Evolutionary conservation across 2,888 invertebrate species (phyloP), one percentile per base, ranked within the genome.

Genomic region (Agrilus mali): DNA sequence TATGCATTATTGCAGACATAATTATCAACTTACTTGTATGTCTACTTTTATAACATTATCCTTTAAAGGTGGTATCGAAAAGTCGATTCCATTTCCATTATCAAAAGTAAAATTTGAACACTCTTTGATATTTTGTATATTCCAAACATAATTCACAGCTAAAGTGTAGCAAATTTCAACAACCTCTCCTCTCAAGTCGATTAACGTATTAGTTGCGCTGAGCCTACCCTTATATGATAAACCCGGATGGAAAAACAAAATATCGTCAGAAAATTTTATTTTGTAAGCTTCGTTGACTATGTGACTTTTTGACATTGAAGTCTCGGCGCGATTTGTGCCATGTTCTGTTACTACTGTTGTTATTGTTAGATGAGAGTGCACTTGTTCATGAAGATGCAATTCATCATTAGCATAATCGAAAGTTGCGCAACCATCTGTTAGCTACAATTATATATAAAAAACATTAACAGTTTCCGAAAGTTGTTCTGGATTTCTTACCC

Each of bases 191-290:
- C 44, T 37, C 33, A 54, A 38, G 2, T 45, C 41, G 5, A 48
- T 38, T 4, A 47, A 37, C 3, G 39, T 46, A 20, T 50, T 48
- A 1, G 27, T 36, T 8, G 52, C 43, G 44, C 50, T 50, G 13
- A 57, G 38, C 68, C 77, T 79, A 40, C 81, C 71, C 51, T 76
- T 75, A 52, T 80, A 83, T 0, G 84, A 82, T 14, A 86, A 64
- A n/a, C 80, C 80, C 0, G 81, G 78, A 42, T 81, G 79, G 53
- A 81, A 79, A 44, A 77, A 74, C 10, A 72, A 68, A 7, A 72
- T 66, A 8, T 73, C 72, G 36, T 75, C 74, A 0, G 72, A 59
- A 53, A 81, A 80, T 55, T 78, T 75, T 40, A 82, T 53, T 6
- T 70, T 68, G 27, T 77, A 64, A 0, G 75, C 69, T 33, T 75